phyloP scores from a whole-genome alignment of 2,797 vertebrate genomes.

The Lophius americanus region DNA sequence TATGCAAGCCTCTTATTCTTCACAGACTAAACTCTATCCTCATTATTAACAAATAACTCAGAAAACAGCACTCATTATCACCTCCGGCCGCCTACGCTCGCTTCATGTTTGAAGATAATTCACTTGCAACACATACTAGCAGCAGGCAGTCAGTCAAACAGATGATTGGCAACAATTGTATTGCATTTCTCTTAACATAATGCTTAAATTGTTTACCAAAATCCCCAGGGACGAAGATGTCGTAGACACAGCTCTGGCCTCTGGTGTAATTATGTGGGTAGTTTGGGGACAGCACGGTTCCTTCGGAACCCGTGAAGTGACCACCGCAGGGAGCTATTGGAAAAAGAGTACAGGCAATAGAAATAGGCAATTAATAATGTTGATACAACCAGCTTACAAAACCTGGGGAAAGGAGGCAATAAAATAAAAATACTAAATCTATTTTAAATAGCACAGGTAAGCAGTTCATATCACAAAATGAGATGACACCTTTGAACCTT shows the following conservation, averaged over 20 bases:
- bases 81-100: constrained; percentile 2
- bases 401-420: constrained; percentile 49
- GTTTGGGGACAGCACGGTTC: constrained; percentile 95
- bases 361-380: constrained; percentile 57
- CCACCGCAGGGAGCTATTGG: constrained; percentile 93
- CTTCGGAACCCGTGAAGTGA: constrained; percentile 93
- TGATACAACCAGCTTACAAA: constrained; percentile 36
- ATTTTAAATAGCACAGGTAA: constrained; percentile 45
- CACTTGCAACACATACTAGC: not conserved
- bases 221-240: constrained; percentile 94
- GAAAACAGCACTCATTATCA: constrained; percentile 27
- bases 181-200: constrained; percentile 37
- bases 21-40: not conserved
- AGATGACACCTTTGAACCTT: constrained; percentile 40
- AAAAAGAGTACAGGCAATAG: constrained; percentile 42
- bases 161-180: constrained; percentile 10
- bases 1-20: constrained; percentile 17
- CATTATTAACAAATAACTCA: constrained; percentile 34
- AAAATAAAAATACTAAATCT: constrained; percentile 47
- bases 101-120: constrained; percentile 17
- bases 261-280: constrained; percentile 96
- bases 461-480: constrained; percentile 43
- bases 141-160: constrained; percentile 7
- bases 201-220: constrained; percentile 88
- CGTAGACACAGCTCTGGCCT: constrained; percentile 93